Percentiles rank a stretch among this genome's conserved stretches.
Conservation (phyloP, 2,113 vertebrate species). For the Fregetta grallaria region DNA sequence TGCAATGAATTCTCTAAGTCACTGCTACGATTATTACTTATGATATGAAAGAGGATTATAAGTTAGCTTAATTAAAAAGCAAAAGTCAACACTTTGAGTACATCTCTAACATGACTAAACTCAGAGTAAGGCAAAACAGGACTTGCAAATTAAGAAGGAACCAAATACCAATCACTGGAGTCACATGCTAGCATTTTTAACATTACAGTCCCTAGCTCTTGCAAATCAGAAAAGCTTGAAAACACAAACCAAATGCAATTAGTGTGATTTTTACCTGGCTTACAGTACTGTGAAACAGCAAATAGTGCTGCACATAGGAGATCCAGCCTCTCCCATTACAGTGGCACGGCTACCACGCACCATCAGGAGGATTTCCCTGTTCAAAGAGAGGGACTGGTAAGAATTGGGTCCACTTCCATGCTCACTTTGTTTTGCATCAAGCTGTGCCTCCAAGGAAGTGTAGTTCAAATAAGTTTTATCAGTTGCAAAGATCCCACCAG, state of each 20-base stretch:
- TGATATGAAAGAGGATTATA: neutral
- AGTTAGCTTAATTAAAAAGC: neutral
- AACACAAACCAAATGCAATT: neutral
- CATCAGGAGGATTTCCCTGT: neutral
- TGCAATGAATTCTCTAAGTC: neutral
- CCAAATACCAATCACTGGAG: neutral
- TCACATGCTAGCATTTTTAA: neutral
- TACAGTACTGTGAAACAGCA: neutral
- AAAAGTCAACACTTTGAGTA: neutral
- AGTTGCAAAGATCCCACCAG: neutral
- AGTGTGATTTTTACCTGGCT: neutral
- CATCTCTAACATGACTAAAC: neutral
- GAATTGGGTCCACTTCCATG: neutral
- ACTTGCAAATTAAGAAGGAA: neutral
- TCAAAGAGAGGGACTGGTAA: neutral
- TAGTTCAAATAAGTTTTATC: neutral
- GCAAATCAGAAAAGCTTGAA: neutral
- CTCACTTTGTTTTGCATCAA: neutral
- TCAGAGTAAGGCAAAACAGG: neutral
- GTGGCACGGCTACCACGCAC: neutral
- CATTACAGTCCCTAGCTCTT: neutral
- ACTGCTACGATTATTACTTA: neutral
- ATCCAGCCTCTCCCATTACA: neutral
- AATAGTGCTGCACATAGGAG: neutral
- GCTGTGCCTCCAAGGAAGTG: neutral